Base-by-base conservation (phyloP, 2,888 invertebrate genomes). In the Heliothis peltigera region DNA sequence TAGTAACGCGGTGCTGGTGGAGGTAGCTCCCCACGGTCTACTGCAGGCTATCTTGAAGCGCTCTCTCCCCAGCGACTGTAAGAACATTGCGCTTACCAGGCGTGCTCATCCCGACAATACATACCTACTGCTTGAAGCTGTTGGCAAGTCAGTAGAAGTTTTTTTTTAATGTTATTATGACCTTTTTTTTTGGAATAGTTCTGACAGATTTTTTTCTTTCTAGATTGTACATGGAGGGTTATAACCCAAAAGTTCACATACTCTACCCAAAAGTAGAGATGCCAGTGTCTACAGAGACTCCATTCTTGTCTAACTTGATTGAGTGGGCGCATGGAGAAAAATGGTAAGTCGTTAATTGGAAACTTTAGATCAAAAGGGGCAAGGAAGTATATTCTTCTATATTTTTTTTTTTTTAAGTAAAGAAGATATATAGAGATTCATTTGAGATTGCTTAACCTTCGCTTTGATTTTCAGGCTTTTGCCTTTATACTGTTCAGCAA, bases 1-100 rank as follows among this genome's bases (percentile, higher is more conserved):
- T 0, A 92, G 95, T 12, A 96, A 98, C 83, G 98, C 98, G 0
- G 95, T 98, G 32, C 94, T 97, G 10, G 96, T 99, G 57, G 99
- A 99, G 90, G 96, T 99, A 65, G 98, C 98, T 0, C 98, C 99
- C 0, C 98, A 99, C 83, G 97, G 98, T 22, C 95, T 99, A 18
- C 95, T 99, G 63, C 98, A 98, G 88, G 97, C 98, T 0, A 98
- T 99, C 79, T 93, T 99, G 10, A 97, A 97, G 84, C 95, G 98
- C 51, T 97, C 98, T 0, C 89, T 98, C 32, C 91, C 94, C 10
- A 84, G 95, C 1, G 95, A 95, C 10, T 96, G 97, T 72, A 95
- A 91, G 1, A 97, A 97, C 82, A 94, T 98, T 56, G 96, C 98
- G 0, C 92, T 98, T 4, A 98, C 98, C 60, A 96, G 97, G 78